Conservation (phyloP, 2,113 vertebrate species). For the Thryonomys swinderianus region DNA sequence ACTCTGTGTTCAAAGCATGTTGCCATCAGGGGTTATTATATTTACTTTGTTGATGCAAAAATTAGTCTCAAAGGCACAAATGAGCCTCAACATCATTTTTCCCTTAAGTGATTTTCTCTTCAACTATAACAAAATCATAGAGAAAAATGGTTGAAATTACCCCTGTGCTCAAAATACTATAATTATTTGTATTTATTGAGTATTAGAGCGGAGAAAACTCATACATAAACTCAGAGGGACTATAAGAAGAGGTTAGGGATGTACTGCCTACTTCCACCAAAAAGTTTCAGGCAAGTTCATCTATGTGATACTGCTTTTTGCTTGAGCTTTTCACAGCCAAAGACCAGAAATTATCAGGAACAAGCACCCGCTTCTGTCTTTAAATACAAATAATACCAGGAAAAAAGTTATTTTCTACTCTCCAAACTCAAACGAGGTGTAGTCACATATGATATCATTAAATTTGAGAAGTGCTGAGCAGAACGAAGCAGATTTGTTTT, state of each 20-base stretch:
- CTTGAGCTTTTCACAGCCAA: neutral
- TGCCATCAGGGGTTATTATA: neutral
- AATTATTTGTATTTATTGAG: neutral
- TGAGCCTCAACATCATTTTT: slow-evolving; percentile 20
- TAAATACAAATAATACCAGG: neutral
- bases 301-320: fast-evolving
- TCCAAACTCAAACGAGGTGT: neutral
- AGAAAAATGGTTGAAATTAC: slow-evolving; percentile 49
- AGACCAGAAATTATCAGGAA: neutral
- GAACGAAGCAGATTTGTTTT: neutral
- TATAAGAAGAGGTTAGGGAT: fast-evolving
- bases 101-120: slow-evolving; percentile 43
- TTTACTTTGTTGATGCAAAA: slow-evolving; percentile 42
- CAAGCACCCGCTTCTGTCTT: neutral
- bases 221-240: neutral
- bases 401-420: neutral
- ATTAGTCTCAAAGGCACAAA: slow-evolving; percentile 48
- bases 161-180: neutral
- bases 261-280: fast-evolving
- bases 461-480: neutral
- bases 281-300: neutral
- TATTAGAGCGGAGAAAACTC: neutral
- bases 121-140: slow-evolving; percentile 4
- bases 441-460: neutral
- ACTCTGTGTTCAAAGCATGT: neutral